These are phyloP conservation scores for Myzus persicae DNA, from an alignment of 1,140 invertebrate genomes.

Conservation along the genomic window DNA sequence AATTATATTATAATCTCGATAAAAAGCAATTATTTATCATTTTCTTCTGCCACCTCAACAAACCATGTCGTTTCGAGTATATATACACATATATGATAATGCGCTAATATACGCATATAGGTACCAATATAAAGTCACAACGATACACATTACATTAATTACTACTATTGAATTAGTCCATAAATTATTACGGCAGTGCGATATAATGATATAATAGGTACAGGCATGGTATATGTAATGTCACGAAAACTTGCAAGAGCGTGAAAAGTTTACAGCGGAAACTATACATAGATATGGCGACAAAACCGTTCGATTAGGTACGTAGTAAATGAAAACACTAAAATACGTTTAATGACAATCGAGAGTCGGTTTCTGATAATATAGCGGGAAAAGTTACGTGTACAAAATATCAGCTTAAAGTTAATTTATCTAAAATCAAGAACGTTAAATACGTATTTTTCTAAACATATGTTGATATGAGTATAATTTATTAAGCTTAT, in stretches of 20 bases:
- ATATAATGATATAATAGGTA: neutral
- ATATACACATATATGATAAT: neutral
- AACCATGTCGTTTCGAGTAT: neutral
- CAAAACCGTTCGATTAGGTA: neutral
- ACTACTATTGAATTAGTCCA: neutral
- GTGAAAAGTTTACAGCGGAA: neutral
- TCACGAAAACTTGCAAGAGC: neutral
- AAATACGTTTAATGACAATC: neutral
- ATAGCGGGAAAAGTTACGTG: neutral
- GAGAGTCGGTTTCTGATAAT: neutral
- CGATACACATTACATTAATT: neutral
- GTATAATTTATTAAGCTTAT: neutral
- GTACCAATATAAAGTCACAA: neutral
- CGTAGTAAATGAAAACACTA: neutral
- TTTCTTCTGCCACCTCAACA: neutral
- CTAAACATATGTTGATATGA: neutral
- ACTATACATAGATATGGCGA: neutral
- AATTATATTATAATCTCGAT: neutral
- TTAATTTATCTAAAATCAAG: neutral
- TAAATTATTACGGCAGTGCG: neutral
- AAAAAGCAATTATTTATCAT: constrained; percentile 7
- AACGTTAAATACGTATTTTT: neutral
- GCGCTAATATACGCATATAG: too few species aligned
- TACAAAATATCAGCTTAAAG: neutral
- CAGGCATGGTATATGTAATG: neutral